Percentiles rank a stretch among this genome's conserved stretches.
These are phyloP conservation scores for Paguma larvata DNA, from an alignment of 2,797 vertebrate genomes.

Conservation along the genomic window DNA sequence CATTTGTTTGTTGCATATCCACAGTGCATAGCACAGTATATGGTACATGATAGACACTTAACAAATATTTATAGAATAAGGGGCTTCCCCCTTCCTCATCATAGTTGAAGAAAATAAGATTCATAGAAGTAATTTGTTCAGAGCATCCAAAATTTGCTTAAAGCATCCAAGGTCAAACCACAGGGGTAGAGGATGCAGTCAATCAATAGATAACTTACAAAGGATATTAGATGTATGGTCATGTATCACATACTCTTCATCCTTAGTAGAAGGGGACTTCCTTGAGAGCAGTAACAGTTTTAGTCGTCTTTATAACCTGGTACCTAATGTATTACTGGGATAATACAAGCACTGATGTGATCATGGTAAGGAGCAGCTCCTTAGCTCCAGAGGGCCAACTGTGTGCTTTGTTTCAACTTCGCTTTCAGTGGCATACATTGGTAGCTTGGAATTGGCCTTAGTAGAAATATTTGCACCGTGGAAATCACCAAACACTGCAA, in stretches of 20 bases:
- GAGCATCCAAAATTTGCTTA: neutral
- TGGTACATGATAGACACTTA: neutral
- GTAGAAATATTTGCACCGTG: neutral
- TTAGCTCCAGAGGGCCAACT: neutral
- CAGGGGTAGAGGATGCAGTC: neutral
- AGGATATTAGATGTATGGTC: neutral
- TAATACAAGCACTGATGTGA: neutral
- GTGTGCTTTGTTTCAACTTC: neutral
- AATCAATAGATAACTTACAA: neutral
- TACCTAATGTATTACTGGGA: neutral
- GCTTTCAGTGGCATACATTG: neutral
- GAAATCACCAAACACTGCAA: neutral
- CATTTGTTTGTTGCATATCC: neutral
- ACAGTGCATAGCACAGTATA: neutral
- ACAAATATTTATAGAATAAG: neutral
- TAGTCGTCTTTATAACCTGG: neutral
- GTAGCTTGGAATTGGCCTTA: neutral
- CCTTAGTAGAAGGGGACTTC: neutral
- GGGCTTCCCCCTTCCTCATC: neutral
- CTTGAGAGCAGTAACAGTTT: neutral
- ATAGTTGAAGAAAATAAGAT: neutral
- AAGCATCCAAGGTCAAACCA: neutral
- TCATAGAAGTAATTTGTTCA: neutral
- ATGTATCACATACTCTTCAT: neutral
- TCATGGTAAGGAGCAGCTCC: neutral